Evolutionary conservation across 2,888 invertebrate genomes (phyloP), one percentile per base, ranked within the genome.

Genomic region (Apamea sordens): DNA sequence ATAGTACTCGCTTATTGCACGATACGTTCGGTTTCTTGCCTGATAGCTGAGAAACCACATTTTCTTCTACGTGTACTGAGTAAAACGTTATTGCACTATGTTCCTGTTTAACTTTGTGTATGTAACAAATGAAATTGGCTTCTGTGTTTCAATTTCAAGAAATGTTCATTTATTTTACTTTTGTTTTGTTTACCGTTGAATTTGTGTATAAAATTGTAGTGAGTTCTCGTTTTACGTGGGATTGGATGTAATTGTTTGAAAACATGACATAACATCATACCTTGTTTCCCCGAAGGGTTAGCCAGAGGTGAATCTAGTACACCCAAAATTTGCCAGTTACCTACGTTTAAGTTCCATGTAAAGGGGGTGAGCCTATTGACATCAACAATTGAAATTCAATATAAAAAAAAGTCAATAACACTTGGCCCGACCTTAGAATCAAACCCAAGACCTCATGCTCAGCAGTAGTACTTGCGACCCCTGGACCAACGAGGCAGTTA

Each of bases 1-100:
- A 90, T 86, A 85, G 83, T 79, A 83, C 86, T 85, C 79, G 86
- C 84, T 90, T 90, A 90, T 90, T 92, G 89, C 89, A 82, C 82
- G 82, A 86, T 88, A 87, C 80, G 84, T 88, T 85, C 79, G 82
- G 82, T 86, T 89, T 80, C 83, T 88, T 86, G 83, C 81, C 82
- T 85, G 89, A 88, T 90, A 85, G 75, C 80, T 69, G 47, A 69
- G 21, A 47, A 69, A 77, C 86, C 82, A 82, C 80, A 83, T 86
- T 89, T 89, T 77, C 76, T 79, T 80, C 50, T 50, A 77, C 65
- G n/a, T 73, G 61, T 74, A 76, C 72, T 59, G 70, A 76, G 59
- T 77, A 81, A 53, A 81, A 77, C 53, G 44, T 79, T 79, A 86
- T 72, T 79, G 77, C 81, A 74, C 56, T 75, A 71, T 77, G 79